Percentiles rank a stretch among this genome's conserved stretches.
These are phyloP conservation scores for Leptinotarsa undecemlineata DNA, from an alignment of 1,140 invertebrate genomes.

Conservation along the genomic window DNA sequence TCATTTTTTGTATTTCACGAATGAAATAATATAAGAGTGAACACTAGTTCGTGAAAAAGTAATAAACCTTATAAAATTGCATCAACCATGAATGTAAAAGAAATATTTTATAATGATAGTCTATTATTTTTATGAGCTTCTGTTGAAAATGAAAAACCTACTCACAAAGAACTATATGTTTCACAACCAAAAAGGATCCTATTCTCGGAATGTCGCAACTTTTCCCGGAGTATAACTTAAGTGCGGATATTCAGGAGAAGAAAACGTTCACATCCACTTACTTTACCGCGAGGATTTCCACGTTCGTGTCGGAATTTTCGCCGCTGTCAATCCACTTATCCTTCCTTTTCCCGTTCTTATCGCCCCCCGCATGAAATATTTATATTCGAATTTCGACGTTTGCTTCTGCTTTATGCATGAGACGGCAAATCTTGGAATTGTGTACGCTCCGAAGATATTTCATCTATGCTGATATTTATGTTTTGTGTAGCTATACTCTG, in stretches of 20 bases:
- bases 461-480: slow-evolving; percentile 6
- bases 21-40: too few relatives aligned
- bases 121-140: too few relatives aligned
- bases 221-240: slow-evolving; percentile 23
- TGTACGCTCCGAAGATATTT: not conserved
- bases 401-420: slow-evolving; percentile 7
- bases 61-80: too few relatives aligned
- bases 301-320: slow-evolving; percentile 17
- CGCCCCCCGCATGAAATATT: slow-evolving; percentile 21
- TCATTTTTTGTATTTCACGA: too few relatives aligned
- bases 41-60: too few relatives aligned
- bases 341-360: slow-evolving; percentile 17
- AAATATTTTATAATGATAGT: too few relatives aligned
- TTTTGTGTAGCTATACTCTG: not conserved
- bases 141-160: too few relatives aligned
- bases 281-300: slow-evolving; percentile 37
- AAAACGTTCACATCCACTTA: slow-evolving; percentile 46
- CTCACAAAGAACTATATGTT: too few relatives aligned
- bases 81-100: too few relatives aligned
- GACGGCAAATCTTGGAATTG: slow-evolving; percentile 8
- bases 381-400: slow-evolving; percentile 20
- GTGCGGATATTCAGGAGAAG: slow-evolving; percentile 23
- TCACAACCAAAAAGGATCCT: too few relatives aligned
- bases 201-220: too few relatives aligned
- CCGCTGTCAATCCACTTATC: slow-evolving; percentile 20